Base-by-base conservation (phyloP, 2,888 invertebrate species). In the Pseudococcus longispinus region DNA sequence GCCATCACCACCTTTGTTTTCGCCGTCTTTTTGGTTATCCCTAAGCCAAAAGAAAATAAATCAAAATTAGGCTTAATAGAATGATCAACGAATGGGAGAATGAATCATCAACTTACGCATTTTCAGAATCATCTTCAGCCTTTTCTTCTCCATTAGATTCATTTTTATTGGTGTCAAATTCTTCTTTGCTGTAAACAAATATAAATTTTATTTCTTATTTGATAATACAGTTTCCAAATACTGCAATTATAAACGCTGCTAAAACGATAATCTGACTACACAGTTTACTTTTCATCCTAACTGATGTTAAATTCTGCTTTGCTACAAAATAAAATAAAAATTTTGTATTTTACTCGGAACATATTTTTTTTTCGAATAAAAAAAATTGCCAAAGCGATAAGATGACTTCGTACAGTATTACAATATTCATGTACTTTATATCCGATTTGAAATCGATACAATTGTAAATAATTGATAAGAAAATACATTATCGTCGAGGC, bases 1-100 rank as follows among this genome's bases (percentile, higher is more conserved):
- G 44, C 87, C 88, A 42, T 88, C 88, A n/a, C 88, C 89, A 83
- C 89, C 20, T 51, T 80, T 46, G 55, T 77, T 80, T 32, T 80
- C 55, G 2, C 51, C 86, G 86, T 86, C 74, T 55, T 84, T 51
- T 55, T 86, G 86, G 51, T 80, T 86, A 51, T 86, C 86, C 15
- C 86, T 86, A 26, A 5, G 18, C 2, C 13, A 20, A 85, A 77
- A 18, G 32, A 46, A 8, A 18, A 6, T n/a, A 65, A 32, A 65
- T 84, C 6, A 60, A 5, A n/a, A n/a, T 84, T 32, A 23, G 32
- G 32, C 65, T 23, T 37, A 42, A 18, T 23, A 29, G 13, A 55
- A 13, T 1, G n/a, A 29, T 55, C 32, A n/a, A 13, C 29, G 5
- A 70, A 18, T 13, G 29, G 29, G 13, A 20, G 42, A 55, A 42